Base-by-base conservation (phyloP, 2,113 vertebrate genomes). In the Anolis carolinensis region DNA sequence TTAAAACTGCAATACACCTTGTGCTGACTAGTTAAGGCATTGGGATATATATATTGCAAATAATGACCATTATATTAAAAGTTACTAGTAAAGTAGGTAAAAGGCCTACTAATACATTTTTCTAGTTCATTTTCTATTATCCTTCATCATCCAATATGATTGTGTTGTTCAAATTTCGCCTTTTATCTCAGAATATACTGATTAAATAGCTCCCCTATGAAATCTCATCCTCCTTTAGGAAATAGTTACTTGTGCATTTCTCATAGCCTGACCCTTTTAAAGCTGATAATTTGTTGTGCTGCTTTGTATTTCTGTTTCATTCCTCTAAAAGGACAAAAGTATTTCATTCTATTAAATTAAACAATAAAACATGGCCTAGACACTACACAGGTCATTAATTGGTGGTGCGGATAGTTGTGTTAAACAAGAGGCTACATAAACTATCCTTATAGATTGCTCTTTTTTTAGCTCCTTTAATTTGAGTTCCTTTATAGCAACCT, bases 61-160 rank as follows among this genome's bases (percentile, higher is more conserved):
- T 44, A 73, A 36, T 70, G 86, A 39, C 76, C 89, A 65, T 32
- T 86, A 80, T 36, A 71, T 73, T 80, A 86, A 76, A 87, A 20
- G n/a, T 48, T 74, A 21, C 34, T 63, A 87, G 59, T 80, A 65
- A 74, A 20, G 55, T 0, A 39, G 7, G 48, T 81, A 59, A 77
- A 25, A 72, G 55, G 48, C 91, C 88, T 85, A 86, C 85, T 86
- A 82, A 32, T 84, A 25, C 78, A 79, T 79, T 74, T 25, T 82
- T 65, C 63, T 27, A 65, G 89, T 83, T 75, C 65, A 23, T 87
- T 87, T 20, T 59, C 52, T 92, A 63, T 62, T 84, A 84, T 7
- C 91, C 85, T 77, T 39, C 32, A 89, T 79, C 65, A 2, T 82
- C 86, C 78, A 67, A 1, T 70, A 25, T 34, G 30, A 59, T 75